Evolutionary conservation across 2,797 vertebrate species (phyloP).

Genomic region (Oceanodroma leucorhoa): DNA sequence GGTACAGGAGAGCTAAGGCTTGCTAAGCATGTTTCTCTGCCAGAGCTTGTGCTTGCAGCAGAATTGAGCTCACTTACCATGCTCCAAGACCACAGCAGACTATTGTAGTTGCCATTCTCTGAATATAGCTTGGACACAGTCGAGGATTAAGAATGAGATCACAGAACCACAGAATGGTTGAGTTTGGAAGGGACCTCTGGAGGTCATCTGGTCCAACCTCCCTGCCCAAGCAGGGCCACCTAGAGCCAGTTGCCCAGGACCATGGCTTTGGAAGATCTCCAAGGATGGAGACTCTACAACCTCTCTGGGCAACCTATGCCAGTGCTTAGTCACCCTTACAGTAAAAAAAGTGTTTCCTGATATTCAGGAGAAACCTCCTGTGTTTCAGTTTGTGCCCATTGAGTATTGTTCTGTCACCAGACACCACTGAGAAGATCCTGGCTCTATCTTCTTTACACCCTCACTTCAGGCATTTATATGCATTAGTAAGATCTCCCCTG

Average conservation of each 20-base stretch:
- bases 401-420: neutral
- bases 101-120: neutral
- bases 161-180: neutral
- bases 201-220: neutral
- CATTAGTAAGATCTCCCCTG: neutral
- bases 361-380: neutral
- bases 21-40: neutral
- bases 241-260: neutral
- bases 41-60: neutral
- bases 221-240: neutral
- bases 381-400: neutral
- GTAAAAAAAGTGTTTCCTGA: neutral
- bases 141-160: neutral
- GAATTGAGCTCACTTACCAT: neutral
- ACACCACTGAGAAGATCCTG: neutral
- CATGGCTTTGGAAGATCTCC: neutral
- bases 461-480: neutral
- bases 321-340: neutral
- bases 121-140: neutral
- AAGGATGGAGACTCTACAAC: neutral
- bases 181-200: neutral
- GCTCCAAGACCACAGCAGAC: neutral
- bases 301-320: neutral
- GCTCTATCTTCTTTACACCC: neutral
- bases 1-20: neutral